Percentiles rank a stretch among this genome's conserved stretches.
Conservation (phyloP, 2,797 vertebrate species). For the Phataginus tricuspis region DNA sequence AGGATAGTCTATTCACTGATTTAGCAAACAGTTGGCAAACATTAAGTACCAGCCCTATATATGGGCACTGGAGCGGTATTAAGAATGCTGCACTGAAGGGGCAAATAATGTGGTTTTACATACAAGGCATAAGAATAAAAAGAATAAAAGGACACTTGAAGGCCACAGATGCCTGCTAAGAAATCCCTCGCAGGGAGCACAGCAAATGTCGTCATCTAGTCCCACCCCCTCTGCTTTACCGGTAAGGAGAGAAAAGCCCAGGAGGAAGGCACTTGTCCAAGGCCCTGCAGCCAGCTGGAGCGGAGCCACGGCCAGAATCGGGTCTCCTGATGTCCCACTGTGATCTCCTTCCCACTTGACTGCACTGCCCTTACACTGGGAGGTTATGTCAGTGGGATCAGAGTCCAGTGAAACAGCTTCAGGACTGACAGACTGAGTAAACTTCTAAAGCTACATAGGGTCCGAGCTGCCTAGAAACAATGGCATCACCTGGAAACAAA, state of each 20-base stretch:
- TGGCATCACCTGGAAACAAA: neutral
- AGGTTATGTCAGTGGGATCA: neutral
- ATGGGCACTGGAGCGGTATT: neutral
- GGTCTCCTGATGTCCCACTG: neutral
- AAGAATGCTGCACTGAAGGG: neutral
- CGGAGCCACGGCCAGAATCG: neutral
- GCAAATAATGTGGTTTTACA: neutral
- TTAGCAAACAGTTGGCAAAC: neutral
- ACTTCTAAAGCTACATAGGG: neutral
- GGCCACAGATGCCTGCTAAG: neutral
- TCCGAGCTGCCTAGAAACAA: neutral
- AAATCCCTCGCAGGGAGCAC: neutral
- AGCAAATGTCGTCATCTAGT: neutral
- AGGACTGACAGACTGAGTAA: neutral
- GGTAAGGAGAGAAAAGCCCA: neutral
- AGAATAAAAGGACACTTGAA: neutral
- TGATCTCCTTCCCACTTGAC: neutral
- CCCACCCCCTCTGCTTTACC: neutral
- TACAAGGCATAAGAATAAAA: neutral
- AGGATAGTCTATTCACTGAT: neutral
- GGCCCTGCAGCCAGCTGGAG: neutral
- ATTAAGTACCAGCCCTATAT: neutral
- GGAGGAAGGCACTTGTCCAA: neutral
- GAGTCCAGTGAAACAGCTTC: neutral
- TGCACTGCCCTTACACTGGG: neutral